phyloP scores from a whole-genome alignment of 2,797 vertebrate species.

The Paramormyrops hopkinsi region DNA sequence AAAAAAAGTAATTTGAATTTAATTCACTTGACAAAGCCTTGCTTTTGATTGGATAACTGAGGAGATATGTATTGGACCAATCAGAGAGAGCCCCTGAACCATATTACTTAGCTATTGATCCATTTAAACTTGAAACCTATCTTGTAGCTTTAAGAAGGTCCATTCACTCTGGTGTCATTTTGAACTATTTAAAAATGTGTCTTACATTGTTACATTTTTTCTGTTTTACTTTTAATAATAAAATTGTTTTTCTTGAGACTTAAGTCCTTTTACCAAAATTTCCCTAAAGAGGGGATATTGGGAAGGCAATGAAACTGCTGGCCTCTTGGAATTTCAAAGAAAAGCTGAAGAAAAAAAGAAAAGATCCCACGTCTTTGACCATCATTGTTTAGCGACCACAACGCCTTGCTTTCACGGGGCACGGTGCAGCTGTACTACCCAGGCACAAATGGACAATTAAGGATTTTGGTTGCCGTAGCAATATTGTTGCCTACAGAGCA shows the following conservation, averaged over 20 bases:
- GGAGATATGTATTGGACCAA: background rate
- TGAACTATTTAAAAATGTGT: background rate
- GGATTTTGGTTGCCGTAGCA: conserved; percentile 56
- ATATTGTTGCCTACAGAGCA: conserved; percentile 61
- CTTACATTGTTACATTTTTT: background rate
- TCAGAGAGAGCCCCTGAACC: background rate
- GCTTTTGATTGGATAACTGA: background rate
- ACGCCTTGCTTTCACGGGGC: conserved; percentile 42
- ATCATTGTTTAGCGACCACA: conserved; percentile 42
- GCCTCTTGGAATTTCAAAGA: conserved; percentile 23
- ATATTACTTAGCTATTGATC: background rate
- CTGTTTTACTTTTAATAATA: background rate
- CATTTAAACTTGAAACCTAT: background rate
- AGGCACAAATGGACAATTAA: conserved; percentile 64
- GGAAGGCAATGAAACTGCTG: background rate
- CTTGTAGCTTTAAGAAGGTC: background rate
- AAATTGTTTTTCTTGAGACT: background rate
- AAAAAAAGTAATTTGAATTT: background rate
- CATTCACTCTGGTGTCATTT: background rate
- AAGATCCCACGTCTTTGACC: conserved; percentile 14
- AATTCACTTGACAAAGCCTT: background rate
- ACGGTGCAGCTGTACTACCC: conserved; percentile 58
- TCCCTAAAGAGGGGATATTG: background rate
- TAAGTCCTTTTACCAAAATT: background rate
- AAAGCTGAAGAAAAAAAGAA: conserved; percentile 26